Base-by-base conservation (phyloP, 2,888 invertebrate genomes). In the Thelaira solivaga region DNA sequence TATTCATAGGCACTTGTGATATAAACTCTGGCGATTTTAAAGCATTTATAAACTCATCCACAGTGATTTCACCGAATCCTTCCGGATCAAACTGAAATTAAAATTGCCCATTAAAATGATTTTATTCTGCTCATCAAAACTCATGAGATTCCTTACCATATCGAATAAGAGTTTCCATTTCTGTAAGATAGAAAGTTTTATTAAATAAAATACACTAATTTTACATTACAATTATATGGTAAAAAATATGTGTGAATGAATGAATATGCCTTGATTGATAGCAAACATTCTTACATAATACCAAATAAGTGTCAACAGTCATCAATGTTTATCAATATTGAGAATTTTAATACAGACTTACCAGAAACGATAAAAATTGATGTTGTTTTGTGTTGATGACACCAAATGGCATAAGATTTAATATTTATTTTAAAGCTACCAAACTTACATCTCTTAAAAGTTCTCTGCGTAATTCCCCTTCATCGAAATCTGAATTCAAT, bases 51-150 rank as follows among this genome's bases (percentile, higher is more conserved):
- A 97, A 95, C 87, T 96, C 96, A 61, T 93, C 92, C 92, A 96
- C 94, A 47, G 95, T 95, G 85, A 97, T 96, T 90, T 97, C 96
- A 8, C 97, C 97, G 86, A 96, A 97, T 43, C 97, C 97, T 90
- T 97, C 97, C 7, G 95, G 95, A 90, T 97, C 96, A 87, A 94
- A 96, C 95, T 96, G 80, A 45, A 8, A 26, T 6, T 43, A 68
- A 22, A 65, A 29, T 24, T 22, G 3, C 43, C 8, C 10, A 43
- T 22, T 59, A 11, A 36, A 55, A 59, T 39, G 39, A 8, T 16
- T 34, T 47, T 39, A 11, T 41, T 18, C 53, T 8, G 18, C 31
- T 4, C n/a, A n/a, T n/a, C 2, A 22, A 18, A 1, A 43, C 6
- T 29, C n/a, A 39, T n/a, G 55, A 7, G 24, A 13, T 10, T n/a